Evolutionary conservation across 2,797 vertebrate species (phyloP), one percentile per base, ranked within the genome.

Genomic region (Catostomus latipinnis): DNA sequence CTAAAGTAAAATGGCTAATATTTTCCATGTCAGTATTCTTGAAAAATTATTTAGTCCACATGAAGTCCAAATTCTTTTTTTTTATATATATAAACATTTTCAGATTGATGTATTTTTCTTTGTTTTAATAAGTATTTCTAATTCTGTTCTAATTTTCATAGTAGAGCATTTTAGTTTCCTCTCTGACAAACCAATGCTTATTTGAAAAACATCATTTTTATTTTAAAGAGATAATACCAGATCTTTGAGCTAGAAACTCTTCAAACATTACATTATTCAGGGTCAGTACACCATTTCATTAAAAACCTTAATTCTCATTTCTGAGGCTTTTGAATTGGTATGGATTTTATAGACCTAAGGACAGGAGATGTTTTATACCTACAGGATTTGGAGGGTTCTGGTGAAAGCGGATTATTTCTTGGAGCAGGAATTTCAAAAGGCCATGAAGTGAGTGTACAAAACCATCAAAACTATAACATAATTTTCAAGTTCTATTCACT

Each of bases 341-440:
- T 45, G 8, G 8, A 3, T 50, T 74, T 34, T 68, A 49, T 52
- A 22, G 14, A 53, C 13, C 50, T 73, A 45, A 18, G 34, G 34
- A 34, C 34, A 34, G 34, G 34, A 34, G 34, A 4, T 34, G 34
- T 34, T 34, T 34, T 34, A 34, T 34, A 34, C 34, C 34, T 34
- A 34, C 34, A 34, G 34, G 34, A 34, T 34, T 34, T 34, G 58
- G 96, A 98, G 85, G 96, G 96, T 71, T 98, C 97, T 56, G 96
- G 95, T 58, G 78, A 45, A 54, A 93, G 80, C 66, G 85, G 76
- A 60, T 86, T 87, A 71, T 74, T 90, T 56, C 81, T 91, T 78
- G 91, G 84, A 45, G 82, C 88, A 83, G 86, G 91, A 78, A 83
- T 83, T 86, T 85, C 87, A 56, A 88, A 80, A 62, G 87, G 86